Conservation (phyloP, 2,888 invertebrate species). For the Drosophila demipolita region DNA sequence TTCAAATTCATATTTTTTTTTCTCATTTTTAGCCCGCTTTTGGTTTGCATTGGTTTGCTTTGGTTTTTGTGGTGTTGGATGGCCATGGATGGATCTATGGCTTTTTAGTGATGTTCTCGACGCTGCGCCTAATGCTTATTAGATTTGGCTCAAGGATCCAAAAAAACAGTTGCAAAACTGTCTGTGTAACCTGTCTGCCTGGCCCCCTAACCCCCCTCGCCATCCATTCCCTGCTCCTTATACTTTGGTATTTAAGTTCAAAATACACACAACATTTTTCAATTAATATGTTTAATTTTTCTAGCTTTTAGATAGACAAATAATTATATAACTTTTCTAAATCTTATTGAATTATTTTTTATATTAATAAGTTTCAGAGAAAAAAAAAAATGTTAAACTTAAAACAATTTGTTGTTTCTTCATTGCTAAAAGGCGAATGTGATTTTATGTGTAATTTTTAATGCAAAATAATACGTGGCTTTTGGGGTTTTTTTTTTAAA, state of each 20-base stretch:
- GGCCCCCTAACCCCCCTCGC: background rate
- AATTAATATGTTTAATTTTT: background rate
- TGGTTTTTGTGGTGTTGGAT: slow-evolving; percentile 50
- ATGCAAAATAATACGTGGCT: background rate
- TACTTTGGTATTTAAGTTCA: background rate
- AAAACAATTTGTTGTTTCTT: background rate
- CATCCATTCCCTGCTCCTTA: slow-evolving; percentile 3
- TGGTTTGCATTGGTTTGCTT: slow-evolving; percentile 61
- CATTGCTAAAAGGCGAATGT: background rate
- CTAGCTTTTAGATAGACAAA: background rate
- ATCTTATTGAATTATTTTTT: background rate
- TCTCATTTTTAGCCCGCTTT: slow-evolving; percentile 39
- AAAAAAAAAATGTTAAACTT: background rate
- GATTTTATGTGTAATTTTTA: background rate
- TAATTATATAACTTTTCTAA: background rate
- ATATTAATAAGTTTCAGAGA: background rate
- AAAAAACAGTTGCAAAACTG: slow-evolving; percentile 57
- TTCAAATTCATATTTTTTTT: slow-evolving; percentile 26
- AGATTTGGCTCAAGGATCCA: slow-evolving; percentile 78
- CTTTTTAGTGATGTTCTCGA: slow-evolving; percentile 49
- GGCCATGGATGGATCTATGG: slow-evolving; percentile 38
- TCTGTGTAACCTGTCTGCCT: slow-evolving; percentile 19
- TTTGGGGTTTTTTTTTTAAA: background rate
- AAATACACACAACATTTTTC: background rate
- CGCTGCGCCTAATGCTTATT: slow-evolving; percentile 73